Percentiles rank a stretch among this genome's conserved stretches.
phyloP scores from a whole-genome alignment of 2,797 vertebrate species.

The Cossypha niveicapilla region DNA sequence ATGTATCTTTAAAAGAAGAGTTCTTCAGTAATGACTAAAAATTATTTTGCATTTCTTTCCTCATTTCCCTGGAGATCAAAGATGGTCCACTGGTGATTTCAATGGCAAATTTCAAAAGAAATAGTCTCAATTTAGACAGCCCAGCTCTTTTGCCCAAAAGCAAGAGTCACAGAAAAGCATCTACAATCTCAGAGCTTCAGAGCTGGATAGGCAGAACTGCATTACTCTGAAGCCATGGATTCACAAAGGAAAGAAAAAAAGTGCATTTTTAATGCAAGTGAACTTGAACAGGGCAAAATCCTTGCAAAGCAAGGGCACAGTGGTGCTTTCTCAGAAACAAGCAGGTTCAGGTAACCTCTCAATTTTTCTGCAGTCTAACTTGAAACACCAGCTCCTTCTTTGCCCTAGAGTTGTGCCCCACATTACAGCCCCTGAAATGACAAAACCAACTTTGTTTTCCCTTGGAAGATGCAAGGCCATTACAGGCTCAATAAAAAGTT shows the following conservation, averaged over 20 bases:
- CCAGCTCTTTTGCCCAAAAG: background rate
- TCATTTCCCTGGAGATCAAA: background rate
- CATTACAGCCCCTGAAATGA: background rate
- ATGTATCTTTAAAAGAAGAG: background rate
- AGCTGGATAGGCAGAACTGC: background rate
- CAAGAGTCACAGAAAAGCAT: background rate
- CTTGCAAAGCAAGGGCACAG: background rate
- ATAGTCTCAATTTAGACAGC: background rate
- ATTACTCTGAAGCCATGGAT: background rate
- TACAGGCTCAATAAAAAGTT: background rate
- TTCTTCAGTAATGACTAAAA: background rate
- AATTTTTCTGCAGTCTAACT: background rate
- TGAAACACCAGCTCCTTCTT: conserved; percentile 9
- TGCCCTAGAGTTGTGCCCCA: background rate
- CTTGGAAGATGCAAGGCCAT: background rate
- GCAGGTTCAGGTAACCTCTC: background rate
- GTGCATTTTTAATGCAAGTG: background rate
- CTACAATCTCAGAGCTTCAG: background rate
- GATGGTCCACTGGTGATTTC: background rate
- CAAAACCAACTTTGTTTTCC: background rate
- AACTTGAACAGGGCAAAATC: background rate
- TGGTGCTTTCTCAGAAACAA: background rate
- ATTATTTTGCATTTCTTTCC: background rate
- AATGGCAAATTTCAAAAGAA: background rate
- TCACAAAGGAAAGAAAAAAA: background rate